Base-by-base conservation (phyloP, 2,113 vertebrate species). In the Gasterosteus aculeatus region DNA sequence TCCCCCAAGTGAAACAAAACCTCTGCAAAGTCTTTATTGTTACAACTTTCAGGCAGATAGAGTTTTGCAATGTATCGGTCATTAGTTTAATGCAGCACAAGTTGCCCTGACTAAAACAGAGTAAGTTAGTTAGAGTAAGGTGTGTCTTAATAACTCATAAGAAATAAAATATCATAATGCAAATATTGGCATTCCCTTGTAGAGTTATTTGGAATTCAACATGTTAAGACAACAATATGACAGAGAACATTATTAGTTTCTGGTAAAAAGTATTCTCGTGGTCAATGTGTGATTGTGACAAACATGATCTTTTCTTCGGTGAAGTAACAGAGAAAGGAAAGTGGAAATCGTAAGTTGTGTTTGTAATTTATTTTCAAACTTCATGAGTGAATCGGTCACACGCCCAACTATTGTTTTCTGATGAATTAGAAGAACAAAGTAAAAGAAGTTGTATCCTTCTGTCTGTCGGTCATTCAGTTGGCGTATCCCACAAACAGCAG, bases 401-500 rank as follows among this genome's bases (percentile, higher is more conserved):
- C 35, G 35, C 35, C 35, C 35, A 38, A 38, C 35, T 38, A 33
- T 33, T 33, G 33, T 33, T 33, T 33, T 33, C 33, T 33, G 33
- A 33, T 33, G 33, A 33, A 33, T 38, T 38, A 10, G 31, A 47
- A 38, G 16, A 16, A 29, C 22, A 26, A 31, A 69, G 3, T 47
- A 44, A 62, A 58, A 33, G 31, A 0, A 26, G 22, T 26, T 26
- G 10, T 47, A 29, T 68, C 1, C 4, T 73, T 54, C 12, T 54
- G 7, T 35, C 12, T 35, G 3, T 53, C 22, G 22, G 3, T 75
- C 39, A 18, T 59, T 19, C 56, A 93, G 92, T 76, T 93, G 78
- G 74, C 66, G 0, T 88, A 79, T 78, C 84, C 87, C 5, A 1
- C 29, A 10, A 90, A 22, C 10, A 90, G 85, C 15, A 18, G 18